These are phyloP conservation scores for Yponomeuta plumbellus DNA, from an alignment of 2,888 invertebrate species.

Conservation along the genomic window DNA sequence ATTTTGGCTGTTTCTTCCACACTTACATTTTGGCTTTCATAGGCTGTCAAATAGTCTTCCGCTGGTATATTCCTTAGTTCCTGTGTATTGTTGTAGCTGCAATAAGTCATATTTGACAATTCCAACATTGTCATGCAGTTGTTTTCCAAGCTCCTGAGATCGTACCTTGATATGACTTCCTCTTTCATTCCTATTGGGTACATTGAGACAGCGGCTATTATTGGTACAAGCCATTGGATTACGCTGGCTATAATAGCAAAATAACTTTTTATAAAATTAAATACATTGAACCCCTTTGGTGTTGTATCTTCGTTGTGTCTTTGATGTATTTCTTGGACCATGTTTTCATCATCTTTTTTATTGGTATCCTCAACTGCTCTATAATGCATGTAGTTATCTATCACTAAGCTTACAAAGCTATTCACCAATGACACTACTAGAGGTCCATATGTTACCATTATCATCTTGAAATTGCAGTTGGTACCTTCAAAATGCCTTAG, in stretches of 20 bases:
- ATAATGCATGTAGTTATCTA: slow-evolving; percentile 66
- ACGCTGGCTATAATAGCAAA: slow-evolving; percentile 48
- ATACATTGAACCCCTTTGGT: slow-evolving; percentile 25
- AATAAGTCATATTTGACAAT: slow-evolving; percentile 35
- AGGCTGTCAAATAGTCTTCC: slow-evolving; percentile 42
- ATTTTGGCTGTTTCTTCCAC: slow-evolving; percentile 35
- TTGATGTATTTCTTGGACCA: slow-evolving; percentile 39
- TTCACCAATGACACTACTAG: slow-evolving; percentile 59
- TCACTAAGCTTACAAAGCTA: slow-evolving; percentile 57
- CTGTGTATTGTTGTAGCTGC: slow-evolving; percentile 28
- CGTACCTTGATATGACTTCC: slow-evolving; percentile 31
- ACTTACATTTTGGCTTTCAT: slow-evolving; percentile 36
- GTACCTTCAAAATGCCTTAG: slow-evolving; percentile 24
- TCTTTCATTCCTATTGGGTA: slow-evolving; percentile 53
- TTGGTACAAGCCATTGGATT: slow-evolving; percentile 57
- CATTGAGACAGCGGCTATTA: slow-evolving; percentile 53
- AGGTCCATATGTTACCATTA: slow-evolving; percentile 58
- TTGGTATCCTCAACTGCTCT: slow-evolving; percentile 46
- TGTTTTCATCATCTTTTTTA: slow-evolving; percentile 44
- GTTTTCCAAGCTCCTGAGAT: slow-evolving; percentile 35
- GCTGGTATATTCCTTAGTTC: slow-evolving; percentile 41
- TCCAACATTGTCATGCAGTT: slow-evolving; percentile 55
- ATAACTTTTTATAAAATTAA: slow-evolving; percentile 42
- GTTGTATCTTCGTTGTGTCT: slow-evolving; percentile 19
- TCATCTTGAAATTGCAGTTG: slow-evolving; percentile 44